Base-by-base conservation (phyloP, 1,140 invertebrate species). In the Tribolium castaneum region DNA sequence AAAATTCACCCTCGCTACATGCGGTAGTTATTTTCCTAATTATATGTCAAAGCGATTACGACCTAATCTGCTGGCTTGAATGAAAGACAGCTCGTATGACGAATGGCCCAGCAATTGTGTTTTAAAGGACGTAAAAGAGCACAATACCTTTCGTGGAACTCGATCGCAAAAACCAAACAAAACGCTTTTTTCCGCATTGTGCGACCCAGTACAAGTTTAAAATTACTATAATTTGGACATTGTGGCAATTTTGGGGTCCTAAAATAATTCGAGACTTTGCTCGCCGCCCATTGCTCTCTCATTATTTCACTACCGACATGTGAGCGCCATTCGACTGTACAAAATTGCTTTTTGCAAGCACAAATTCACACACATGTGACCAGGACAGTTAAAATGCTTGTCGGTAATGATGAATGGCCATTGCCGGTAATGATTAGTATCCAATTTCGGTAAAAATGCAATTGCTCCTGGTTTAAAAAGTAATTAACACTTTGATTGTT, bases 331-430 rank as follows among this genome's bases (percentile, higher is more conserved):
- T 66, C 59, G 59, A 35, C 59, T 30, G 19, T 66, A 66, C 59
- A 66, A 66, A 66, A 66, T 66, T 66, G 59, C 30, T 66, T 66
- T 66, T 66, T 66, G 59, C 59, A 35, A 66, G 59, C 59, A 66
- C 59, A 66, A 66, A 66, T 66, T 66, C 59, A 35, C 59, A 10
- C 34, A 66, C 59, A 66, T 66, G 59, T 66, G 59, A 66, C 59
- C 25, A 35, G 25, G 25, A 66, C 25, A 66, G 30, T 66, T 66
- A 66, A 66, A 66, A 34, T 14, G 59, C 25, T 35, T 66, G 59
- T 66, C 59, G 22, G 25, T 66, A 66, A 66, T 66, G 59, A 66
- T 66, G 30, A 66, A 66, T 66, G 59, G 59, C 19, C 19, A 66
- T 66, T 66, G 30, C 59, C 39, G 39, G 39, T 45, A 14, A 35